Base-by-base conservation (phyloP, 2,888 invertebrate species). In the Macrosiphum euphorbiae region DNA sequence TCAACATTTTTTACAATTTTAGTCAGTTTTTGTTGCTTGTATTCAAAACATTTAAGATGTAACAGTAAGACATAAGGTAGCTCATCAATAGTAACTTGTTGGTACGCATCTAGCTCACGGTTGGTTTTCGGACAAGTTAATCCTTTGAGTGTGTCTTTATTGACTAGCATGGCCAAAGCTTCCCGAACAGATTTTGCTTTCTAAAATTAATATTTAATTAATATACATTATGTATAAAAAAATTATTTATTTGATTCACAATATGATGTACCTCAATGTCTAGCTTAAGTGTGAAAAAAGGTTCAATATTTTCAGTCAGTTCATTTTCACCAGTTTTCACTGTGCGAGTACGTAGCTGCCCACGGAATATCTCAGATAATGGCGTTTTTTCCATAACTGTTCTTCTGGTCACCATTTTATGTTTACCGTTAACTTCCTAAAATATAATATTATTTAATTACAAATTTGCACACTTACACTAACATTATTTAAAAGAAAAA, bases 31-130 rank as follows among this genome's bases (percentile, higher is more conserved):
- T 98, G 98, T 87, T 96, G 95, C 95, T 98, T 97, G 95, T 98
- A 98, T 96, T 99, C 98, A 96, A 99, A 99, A 96, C 98, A 98
- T 96, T 99, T 99, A 94, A 99, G 97, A 96, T 99, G 99, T 95
- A 99, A 96, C 95, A 99, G 97, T 88, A 99, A 96, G 3, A 99
- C 98, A 11, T 98, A 97, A 0, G 99, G 99, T 94, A 99, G 96
- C 95, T 98, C 98, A 95, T 99, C 99, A 47, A 99, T 96, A 26
- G 98, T 98, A 94, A 98, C 97, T 96, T 98, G 98, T 95, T 98
- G 98, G 97, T 98, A 98, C 0, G 99, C 98, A 95, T 98, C 98
- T 78, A 98, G 97, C 96, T 98, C 97, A 95, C 97, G 97, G 95
- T 98, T 98, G 11, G 98, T 98, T 95, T 97, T 97, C 91, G 97